Base-by-base conservation (phyloP, 2,797 vertebrate species). In the Parambassis ranga region DNA sequence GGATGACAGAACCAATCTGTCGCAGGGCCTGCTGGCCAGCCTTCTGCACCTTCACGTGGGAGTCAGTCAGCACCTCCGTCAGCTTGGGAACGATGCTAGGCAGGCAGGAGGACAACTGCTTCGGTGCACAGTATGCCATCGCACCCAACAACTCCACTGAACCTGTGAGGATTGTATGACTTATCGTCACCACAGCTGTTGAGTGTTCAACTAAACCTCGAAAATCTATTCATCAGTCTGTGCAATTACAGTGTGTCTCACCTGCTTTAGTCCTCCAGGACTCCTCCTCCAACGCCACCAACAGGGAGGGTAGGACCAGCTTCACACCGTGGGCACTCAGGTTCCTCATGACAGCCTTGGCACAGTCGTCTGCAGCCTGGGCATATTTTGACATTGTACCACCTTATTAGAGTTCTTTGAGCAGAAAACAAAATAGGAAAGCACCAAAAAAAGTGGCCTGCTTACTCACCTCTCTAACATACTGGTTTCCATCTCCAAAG, bases 261-360 rank as follows among this genome's bases (percentile, higher is more conserved):
- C 98, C 98, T 56, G 98, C 97, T 95, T 99, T 99, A 31, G 98
- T 99, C 71, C 98, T 93, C 98, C 98, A 99, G 10, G 97, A 99
- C 63, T 99, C 97, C 76, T 99, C 97, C 84, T 99, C 97, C 10
- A 99, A 90, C 1, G 97, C 97, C 10, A 98, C 94, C 50, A 99
- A 84, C 67, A 99, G 90, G 0, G 98, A 99, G 0, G 97, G 98
- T 46, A 99, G 93, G 51, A 99, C 98, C 80, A 99, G 91, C 86
- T 99, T 99, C 75, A 99, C 98, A 0, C 98, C 98, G 0, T 99
- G 98, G 78, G 98, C 97, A 63, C 98, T 99, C 75, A 99, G 85
- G 86, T 99, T 99, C 82, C 95, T 96, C 98, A 99, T 99, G 80
- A 99, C 98, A 1, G 97, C 97, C 81, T 98, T 99, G 79, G 98